Evolutionary conservation across 2,797 vertebrate species (phyloP).

Genomic region (Liparis tanakae): DNA sequence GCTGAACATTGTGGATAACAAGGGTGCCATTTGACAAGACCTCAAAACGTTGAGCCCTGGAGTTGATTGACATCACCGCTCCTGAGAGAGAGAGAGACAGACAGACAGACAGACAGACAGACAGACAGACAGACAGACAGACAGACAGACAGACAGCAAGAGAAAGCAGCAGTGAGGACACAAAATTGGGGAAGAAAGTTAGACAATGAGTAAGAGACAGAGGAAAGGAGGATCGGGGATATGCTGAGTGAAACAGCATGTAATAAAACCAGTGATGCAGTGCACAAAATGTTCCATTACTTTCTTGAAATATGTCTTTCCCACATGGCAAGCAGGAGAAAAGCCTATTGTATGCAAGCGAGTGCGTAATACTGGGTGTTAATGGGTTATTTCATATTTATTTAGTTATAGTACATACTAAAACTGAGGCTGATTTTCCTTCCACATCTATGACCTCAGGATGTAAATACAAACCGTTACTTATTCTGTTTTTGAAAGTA

Average conservation of each 20-base stretch:
- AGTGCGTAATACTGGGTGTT: slow-evolving; percentile 61
- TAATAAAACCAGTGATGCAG: slow-evolving; percentile 60
- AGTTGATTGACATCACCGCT: slow-evolving; percentile 85
- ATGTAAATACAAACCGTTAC: slow-evolving; percentile 27
- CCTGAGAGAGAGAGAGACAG: slow-evolving; percentile 78
- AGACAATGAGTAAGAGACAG: slow-evolving; percentile 31
- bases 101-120: slow-evolving; percentile 30
- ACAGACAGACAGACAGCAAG: slow-evolving; percentile 44
- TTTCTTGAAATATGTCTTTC: slow-evolving; percentile 58
- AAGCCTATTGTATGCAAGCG: slow-evolving; percentile 62
- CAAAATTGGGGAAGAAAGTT: slow-evolving; percentile 54
- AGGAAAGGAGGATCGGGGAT: slow-evolving; percentile 47
- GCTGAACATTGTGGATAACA: slow-evolving; percentile 86
- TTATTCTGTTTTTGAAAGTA: slow-evolving; percentile 17
- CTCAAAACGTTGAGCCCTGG: slow-evolving; percentile 87
- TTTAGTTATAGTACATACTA: slow-evolving; percentile 18
- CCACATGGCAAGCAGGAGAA: slow-evolving; percentile 58
- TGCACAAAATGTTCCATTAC: slow-evolving; percentile 72
- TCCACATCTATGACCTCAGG: slow-evolving; percentile 31
- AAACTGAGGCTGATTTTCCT: slow-evolving; percentile 21
- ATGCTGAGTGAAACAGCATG: slow-evolving; percentile 40
- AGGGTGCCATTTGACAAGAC: slow-evolving; percentile 92
- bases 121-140: slow-evolving; percentile 32
- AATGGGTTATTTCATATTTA: slow-evolving; percentile 51
- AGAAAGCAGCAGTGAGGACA: slow-evolving; percentile 39